Evolutionary conservation across 2,797 vertebrate species (phyloP).

Genomic region (Scleropages formosus): DNA sequence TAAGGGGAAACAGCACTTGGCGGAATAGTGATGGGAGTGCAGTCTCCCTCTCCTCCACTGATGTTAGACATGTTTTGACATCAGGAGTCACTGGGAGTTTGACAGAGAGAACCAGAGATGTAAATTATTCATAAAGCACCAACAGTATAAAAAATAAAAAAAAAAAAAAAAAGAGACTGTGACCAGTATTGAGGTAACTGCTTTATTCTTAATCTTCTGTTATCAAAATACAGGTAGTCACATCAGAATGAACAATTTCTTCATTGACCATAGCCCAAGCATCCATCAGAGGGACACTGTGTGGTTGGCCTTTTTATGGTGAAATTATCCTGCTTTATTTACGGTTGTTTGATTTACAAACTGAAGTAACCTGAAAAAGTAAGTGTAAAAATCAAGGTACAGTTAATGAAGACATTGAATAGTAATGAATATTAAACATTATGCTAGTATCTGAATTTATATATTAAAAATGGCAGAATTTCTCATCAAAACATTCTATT

Average conservation of each 20-base stretch:
- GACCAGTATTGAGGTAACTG: not conserved
- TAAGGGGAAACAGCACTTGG: conserved; percentile 67
- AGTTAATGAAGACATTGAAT: too few species aligned
- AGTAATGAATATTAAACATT: too few species aligned
- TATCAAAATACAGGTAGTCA: not conserved
- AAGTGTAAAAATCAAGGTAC: too few species aligned
- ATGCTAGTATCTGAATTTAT: too few species aligned
- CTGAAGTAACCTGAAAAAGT: too few species aligned
- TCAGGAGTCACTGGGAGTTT: conserved; percentile 50
- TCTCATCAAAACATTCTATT: too few species aligned
- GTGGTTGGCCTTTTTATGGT: too few species aligned
- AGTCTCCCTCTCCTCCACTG: conserved; percentile 53
- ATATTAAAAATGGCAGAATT: too few species aligned
- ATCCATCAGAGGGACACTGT: too few species aligned
- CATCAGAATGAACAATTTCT: not conserved
- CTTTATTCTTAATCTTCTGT: not conserved
- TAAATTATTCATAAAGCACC: conserved; percentile 8
- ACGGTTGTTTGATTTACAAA: too few species aligned
- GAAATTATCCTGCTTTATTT: too few species aligned
- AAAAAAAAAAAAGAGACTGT: conserved; percentile 3
- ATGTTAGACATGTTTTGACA: conserved; percentile 60
- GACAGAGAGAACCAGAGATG: conserved; percentile 66
- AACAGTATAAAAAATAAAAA: too few species aligned
- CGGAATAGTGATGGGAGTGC: conserved; percentile 72
- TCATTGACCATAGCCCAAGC: not conserved